Conservation (phyloP, 2,797 vertebrate genomes). For the Capromys pilorides region DNA sequence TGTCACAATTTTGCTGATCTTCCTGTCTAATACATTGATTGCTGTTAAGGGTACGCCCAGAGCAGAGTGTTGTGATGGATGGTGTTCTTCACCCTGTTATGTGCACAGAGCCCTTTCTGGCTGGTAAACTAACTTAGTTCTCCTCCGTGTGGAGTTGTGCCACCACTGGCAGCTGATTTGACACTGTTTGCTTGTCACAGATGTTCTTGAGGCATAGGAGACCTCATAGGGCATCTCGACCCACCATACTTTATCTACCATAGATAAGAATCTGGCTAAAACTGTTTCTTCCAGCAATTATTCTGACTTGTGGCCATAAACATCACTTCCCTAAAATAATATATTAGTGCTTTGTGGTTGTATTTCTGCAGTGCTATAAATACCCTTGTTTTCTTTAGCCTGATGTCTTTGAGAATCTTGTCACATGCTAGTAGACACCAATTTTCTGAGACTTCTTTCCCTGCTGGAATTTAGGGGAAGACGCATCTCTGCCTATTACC, state of each 20-base stretch:
- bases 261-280: not conserved
- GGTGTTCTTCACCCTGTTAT: not conserved
- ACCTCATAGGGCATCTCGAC: not conserved
- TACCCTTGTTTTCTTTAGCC: not conserved
- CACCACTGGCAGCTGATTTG: not conserved
- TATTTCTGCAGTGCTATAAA: not conserved
- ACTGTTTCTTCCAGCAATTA: not conserved
- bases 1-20: not conserved
- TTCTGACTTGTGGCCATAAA: not conserved
- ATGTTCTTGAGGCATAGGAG: not conserved
- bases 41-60: not conserved
- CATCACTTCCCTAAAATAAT: constrained; percentile 34
- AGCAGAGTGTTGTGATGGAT: not conserved
- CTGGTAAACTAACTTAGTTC: constrained; percentile 13
- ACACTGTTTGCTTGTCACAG: not conserved
- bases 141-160: not conserved
- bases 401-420: constrained; percentile 41
- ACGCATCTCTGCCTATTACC: constrained; percentile 96
- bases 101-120: not conserved
- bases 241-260: not conserved
- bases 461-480: constrained; percentile 90
- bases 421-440: not conserved
- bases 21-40: not conserved
- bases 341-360: not conserved
- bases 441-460: constrained; percentile 65